Base-by-base conservation (phyloP, 2,797 vertebrate species). In the Erithacus rubecula region DNA sequence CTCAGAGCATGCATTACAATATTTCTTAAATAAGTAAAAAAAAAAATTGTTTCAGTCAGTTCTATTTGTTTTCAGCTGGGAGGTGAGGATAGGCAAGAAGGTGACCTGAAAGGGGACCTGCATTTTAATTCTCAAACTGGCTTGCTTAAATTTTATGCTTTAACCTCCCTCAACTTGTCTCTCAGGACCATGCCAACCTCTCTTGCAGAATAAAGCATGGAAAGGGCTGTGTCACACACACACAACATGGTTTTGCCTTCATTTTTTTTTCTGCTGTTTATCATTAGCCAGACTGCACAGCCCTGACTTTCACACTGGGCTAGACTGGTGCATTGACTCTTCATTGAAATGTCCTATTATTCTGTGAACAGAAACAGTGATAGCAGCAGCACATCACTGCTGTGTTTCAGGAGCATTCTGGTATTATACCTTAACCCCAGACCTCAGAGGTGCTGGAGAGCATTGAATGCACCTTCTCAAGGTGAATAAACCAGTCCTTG, bases 1-100 rank as follows among this genome's bases (percentile, higher is more conserved):
- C 86, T 85, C 37, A 44, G 68, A 87, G 36, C 32, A 47, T 49
- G 44, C 60, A 92, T 92, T 87, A 88, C 34, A 84, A 72, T 83
- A 94, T 94, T 62, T 49, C 60, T 94, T 83, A 93, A 94, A 90
- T 89, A 95, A 93, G 59, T n/a, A 49, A 67, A 72, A 94, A 60
- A n/a, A n/a, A 41, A 62, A 41, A 17, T 4, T 1, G 56, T 12
- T 89, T 93, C 77, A 78, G 62, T 86, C 53, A n/a, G 82, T 87
- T 93, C 51, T 87, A 64, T 78, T 95, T 95, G 77, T 92, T 95
- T 94, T 92, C 78, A 93, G 8, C 74, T 88, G 52, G 30, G 36
- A 95, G 23, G 68, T 55, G 44, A 62, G 43, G 47, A 24, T 44
- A 83, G 43, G 19, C 56, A 77, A 80, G 24, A 20, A 91, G 44